These are phyloP conservation scores for Drosophila truncata DNA, from an alignment of 1,140 invertebrate species.

Conservation along the genomic window DNA sequence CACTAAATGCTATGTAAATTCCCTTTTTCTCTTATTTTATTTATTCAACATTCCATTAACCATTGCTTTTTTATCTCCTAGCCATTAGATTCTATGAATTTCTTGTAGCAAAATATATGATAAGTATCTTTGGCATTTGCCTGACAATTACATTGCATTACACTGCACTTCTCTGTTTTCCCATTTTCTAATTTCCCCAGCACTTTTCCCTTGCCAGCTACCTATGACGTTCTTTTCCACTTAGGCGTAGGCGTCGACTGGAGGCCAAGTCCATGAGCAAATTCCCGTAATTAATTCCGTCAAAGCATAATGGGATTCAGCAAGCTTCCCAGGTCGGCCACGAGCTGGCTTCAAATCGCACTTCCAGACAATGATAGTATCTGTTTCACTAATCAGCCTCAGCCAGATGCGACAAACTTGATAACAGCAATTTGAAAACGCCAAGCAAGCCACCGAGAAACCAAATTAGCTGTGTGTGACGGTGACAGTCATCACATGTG, in stretches of 20 bases:
- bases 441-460: conserved; percentile 3
- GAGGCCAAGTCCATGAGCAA: conserved; percentile 18
- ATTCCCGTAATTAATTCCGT: conserved; percentile 24
- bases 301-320: conserved; percentile 18
- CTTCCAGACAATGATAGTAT: conserved; percentile 20
- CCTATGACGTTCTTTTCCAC: conserved; percentile 4
- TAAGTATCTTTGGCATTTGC: conserved; percentile 4
- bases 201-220: background rate
- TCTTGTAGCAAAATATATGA: conserved; percentile 11
- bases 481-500: conserved; percentile 8
- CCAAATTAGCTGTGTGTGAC: conserved; percentile 14
- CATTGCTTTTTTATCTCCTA: background rate
- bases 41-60: background rate
- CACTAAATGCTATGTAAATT: background rate
- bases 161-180: conserved; percentile 10
- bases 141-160: conserved; percentile 27
- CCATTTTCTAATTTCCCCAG: background rate
- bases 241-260: background rate
- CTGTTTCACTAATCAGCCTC: conserved; percentile 24
- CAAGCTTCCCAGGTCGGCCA: conserved; percentile 9
- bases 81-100: background rate
- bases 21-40: background rate
- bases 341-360: conserved; percentile 10
- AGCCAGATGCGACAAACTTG: conserved; percentile 16
- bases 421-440: conserved; percentile 22